These are phyloP conservation scores for Galeruca laticollis DNA, from an alignment of 2,888 invertebrate species.

Conservation along the genomic window DNA sequence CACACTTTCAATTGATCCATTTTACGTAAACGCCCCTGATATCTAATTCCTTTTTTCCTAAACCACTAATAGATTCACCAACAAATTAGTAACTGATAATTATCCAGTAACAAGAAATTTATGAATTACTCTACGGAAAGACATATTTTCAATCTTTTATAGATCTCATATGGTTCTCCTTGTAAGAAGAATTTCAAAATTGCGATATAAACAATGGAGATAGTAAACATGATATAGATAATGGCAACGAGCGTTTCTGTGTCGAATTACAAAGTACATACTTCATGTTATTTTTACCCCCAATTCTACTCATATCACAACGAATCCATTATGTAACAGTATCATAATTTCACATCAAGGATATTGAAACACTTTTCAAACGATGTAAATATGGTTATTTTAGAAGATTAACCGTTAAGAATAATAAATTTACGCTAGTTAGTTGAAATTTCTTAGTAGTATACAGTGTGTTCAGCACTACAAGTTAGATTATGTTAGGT, in stretches of 20 bases:
- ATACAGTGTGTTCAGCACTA: no score
- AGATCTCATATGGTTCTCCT: constrained; percentile 22
- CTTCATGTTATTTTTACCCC: constrained; percentile 24
- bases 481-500: no score
- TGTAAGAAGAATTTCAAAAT: constrained; percentile 35
- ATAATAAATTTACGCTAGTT: no score
- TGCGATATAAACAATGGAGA: constrained; percentile 35
- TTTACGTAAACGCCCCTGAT: no score
- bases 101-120: no score
- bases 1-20: no score
- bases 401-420: no score
- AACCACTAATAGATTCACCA: no score
- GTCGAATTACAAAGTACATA: constrained; percentile 40
- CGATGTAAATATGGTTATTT: background rate
- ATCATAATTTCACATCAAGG: background rate
- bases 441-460: no score
- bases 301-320: constrained; percentile 23
- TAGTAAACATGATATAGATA: constrained; percentile 48
- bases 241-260: constrained; percentile 30
- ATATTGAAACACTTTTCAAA: background rate
- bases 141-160: background rate
- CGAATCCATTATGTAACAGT: constrained; percentile 3
- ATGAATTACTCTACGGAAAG: no score
- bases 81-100: no score
- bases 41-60: no score